These are phyloP conservation scores for Drosophila meridionalis DNA, from an alignment of 2,888 invertebrate species.

Conservation along the genomic window DNA sequence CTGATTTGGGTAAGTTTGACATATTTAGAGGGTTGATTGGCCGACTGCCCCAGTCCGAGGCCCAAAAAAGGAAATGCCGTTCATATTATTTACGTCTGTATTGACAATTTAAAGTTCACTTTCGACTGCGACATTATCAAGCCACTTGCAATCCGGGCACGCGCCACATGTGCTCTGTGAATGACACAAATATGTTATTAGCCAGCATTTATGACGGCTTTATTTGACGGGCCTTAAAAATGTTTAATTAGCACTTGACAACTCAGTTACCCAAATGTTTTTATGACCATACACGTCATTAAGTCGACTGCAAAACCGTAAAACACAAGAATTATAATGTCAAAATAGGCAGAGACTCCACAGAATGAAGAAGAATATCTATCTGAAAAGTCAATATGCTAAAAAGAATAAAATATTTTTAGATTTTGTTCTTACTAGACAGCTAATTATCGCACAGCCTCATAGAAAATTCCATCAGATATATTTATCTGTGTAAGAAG, in stretches of 20 bases:
- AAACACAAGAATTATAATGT: not conserved
- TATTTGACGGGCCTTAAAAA: slow-evolving; percentile 63
- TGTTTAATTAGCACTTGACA: slow-evolving; percentile 67
- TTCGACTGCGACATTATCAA: slow-evolving; percentile 7
- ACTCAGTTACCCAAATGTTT: slow-evolving; percentile 43
- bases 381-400: not conserved
- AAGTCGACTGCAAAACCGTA: not conserved
- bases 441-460: not conserved
- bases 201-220: slow-evolving; percentile 57
- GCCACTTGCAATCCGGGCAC: slow-evolving; percentile 53
- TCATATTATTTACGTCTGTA: slow-evolving; percentile 1
- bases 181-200: slow-evolving; percentile 31
- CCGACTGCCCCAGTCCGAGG: slow-evolving; percentile 12
- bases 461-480: not conserved
- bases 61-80: slow-evolving; percentile 22
- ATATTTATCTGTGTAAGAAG: not conserved
- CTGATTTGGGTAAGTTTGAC: slow-evolving; percentile 52
- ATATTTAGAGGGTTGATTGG: slow-evolving; percentile 47
- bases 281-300: slow-evolving; percentile 19
- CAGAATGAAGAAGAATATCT: not conserved
- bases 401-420: not conserved
- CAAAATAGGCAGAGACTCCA: not conserved
- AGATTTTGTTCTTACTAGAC: not conserved
- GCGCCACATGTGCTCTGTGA: slow-evolving; percentile 28
- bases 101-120: slow-evolving; percentile 18